These are phyloP conservation scores for Adineta ricciae DNA, from an alignment of 2,888 invertebrate species.

Conservation along the genomic window DNA sequence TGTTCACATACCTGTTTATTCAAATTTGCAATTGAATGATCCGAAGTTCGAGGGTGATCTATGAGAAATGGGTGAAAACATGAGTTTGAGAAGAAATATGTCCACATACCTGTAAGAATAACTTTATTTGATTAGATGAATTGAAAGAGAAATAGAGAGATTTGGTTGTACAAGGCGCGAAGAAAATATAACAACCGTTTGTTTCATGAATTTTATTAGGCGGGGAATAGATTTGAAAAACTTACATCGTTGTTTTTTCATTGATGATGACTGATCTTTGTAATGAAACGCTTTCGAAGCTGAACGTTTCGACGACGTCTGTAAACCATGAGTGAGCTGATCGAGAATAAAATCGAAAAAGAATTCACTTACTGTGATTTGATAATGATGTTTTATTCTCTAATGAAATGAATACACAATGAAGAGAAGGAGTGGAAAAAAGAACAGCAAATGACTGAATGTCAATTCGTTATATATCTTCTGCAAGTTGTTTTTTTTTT, in stretches of 20 bases:
- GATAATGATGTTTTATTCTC: neutral
- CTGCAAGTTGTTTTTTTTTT: neutral
- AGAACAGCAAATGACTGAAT: neutral
- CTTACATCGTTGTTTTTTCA: conserved; percentile 5
- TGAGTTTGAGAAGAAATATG: neutral
- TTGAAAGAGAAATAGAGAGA: conserved; percentile 5
- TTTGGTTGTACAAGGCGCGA: neutral
- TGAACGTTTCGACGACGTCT: neutral
- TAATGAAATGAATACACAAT: neutral
- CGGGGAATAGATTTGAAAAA: neutral
- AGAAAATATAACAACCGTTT: neutral
- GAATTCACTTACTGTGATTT: neutral
- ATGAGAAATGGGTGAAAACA: neutral
- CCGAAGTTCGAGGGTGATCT: neutral
- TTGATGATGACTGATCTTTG: neutral
- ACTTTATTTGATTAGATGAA: neutral
- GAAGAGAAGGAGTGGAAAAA: neutral
- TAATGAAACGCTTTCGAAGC: neutral
- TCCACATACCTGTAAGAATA: neutral
- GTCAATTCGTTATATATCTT: neutral
- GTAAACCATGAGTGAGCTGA: too few species aligned
- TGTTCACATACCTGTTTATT: too few species aligned
- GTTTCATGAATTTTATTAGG: neutral
- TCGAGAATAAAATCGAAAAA: neutral
- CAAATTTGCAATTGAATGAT: too few species aligned